Evolutionary conservation across 2,888 invertebrate genomes (phyloP).

Genomic region (Lobophora halterata): DNA sequence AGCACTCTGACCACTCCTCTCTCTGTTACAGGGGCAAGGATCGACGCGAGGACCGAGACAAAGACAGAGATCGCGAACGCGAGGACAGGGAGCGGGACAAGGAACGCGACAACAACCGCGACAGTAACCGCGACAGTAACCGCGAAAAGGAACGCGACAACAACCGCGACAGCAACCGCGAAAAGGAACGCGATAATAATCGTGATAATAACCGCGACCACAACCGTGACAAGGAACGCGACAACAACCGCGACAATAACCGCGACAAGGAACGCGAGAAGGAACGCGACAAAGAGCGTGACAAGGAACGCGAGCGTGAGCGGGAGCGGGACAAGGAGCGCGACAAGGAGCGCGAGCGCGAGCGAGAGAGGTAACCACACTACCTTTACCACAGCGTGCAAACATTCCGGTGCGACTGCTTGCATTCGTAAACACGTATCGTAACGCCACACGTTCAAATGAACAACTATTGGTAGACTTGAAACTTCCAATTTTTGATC

Average conservation of each 20-base stretch:
- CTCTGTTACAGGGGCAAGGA: conserved; percentile 27
- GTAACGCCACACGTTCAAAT: no score
- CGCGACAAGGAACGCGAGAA: conserved; percentile 36
- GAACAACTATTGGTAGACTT: no score
- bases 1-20: neutral
- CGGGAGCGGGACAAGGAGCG: conserved; percentile 20
- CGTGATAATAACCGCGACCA: conserved; percentile 21
- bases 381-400: conserved; percentile 4
- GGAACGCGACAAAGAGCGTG: conserved; percentile 54
- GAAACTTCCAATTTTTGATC: no score
- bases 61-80: conserved; percentile 23
- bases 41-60: conserved; percentile 45
- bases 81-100: conserved; percentile 29
- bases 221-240: conserved; percentile 35
- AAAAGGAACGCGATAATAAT: conserved; percentile 19
- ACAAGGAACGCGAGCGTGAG: conserved; percentile 33
- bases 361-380: conserved; percentile 25
- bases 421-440: no score
- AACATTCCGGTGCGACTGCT: no score
- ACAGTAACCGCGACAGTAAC: conserved; percentile 35
- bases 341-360: conserved; percentile 33
- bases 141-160: conserved; percentile 33
- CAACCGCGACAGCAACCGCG: conserved; percentile 51
- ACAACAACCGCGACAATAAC: conserved; percentile 20
- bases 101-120: conserved; percentile 23